Percentiles rank a stretch among this genome's conserved stretches.
Conservation (phyloP, 23 tunicate species). For the Corella eumyota region DNA sequence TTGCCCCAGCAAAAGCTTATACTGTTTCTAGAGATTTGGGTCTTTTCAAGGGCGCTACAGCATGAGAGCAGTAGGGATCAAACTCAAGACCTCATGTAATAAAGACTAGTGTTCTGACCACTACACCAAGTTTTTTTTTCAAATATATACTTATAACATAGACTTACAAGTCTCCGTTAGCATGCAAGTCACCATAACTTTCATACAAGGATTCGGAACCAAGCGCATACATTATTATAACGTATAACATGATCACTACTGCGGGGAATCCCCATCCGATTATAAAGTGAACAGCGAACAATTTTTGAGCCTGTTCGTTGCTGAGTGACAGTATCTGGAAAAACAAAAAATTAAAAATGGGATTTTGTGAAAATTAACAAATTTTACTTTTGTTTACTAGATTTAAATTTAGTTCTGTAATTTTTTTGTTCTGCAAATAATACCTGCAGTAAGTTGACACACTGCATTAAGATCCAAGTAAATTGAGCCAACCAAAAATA, state of each 20-base stretch:
- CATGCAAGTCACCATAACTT: conserved; percentile 52
- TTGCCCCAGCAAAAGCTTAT: no score
- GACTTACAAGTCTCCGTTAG: conserved; percentile 67
- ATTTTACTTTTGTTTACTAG: neutral
- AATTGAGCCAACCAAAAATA: conserved; percentile 84
- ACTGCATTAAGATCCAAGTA: conserved; percentile 63
- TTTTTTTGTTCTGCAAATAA: neutral
- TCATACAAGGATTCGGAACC: conserved; percentile 16
- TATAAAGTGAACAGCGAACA: conserved; percentile 21
- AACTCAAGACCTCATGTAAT: no score
- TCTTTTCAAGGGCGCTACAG: no score
- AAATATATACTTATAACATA: no score
- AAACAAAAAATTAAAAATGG: neutral
- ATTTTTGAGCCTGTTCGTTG: conserved; percentile 19
- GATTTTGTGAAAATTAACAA: no score
- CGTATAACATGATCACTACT: conserved; percentile 26
- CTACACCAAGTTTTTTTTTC: no score
- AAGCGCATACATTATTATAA: conserved; percentile 52
- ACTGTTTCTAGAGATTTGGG: no score
- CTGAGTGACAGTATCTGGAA: conserved; percentile 42
- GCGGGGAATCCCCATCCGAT: conserved; percentile 85
- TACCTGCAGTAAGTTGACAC: conserved; percentile 51
- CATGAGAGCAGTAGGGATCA: no score
- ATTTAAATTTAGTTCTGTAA: neutral
- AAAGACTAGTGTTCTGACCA: no score